Base-by-base conservation (phyloP, 2,797 vertebrate species). In the Gymnothorax javanicus region DNA sequence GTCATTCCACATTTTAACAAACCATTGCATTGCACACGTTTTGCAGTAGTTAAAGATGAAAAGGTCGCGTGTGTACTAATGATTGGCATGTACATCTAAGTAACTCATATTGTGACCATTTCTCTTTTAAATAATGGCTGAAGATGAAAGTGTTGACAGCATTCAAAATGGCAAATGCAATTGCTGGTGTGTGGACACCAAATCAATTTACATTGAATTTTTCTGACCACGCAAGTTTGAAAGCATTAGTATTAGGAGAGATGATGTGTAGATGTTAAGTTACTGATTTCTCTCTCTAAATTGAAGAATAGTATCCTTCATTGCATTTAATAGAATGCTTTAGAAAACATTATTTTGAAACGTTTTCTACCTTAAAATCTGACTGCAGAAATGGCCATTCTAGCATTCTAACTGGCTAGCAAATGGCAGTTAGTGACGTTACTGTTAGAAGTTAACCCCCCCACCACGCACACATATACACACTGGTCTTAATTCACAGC, bases 1-100 rank as follows among this genome's bases (percentile, higher is more conserved):
- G 50, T 81, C 50, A 56, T 81, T 81, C 20, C 77, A 81, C 3
- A 81, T 56, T n/a, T 56, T n/a, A 52, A 11, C 77, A 81, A 81
- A n/a, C 77, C 77, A n/a, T 56, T 17, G 23, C 77, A 81, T 81
- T 81, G 54, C 50, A 52, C 52, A 81, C 5, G 17, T n/a, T n/a
- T 52, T 81, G 23, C 6, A 64, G 9, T 27, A 25, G 27, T 27
- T 71, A 71, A 71, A 25, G 23, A 7, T 7, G 2, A 71, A 25
- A 27, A 71, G 6, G 27, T 4, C 13, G n/a, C 67, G n/a, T 17
- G n/a, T 69, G 6, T 71, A 12, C 23, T 43, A 43, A 43, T 43
- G 25, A 69, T 69, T 25, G 23, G n/a, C 64, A 69, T 25, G 8
- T 7, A n/a, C n/a, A 69, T 69, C 23, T 56, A 56, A 23, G 6